Evolutionary conservation across 2,797 vertebrate genomes (phyloP).

Genomic region (Trichosurus vulpecula): DNA sequence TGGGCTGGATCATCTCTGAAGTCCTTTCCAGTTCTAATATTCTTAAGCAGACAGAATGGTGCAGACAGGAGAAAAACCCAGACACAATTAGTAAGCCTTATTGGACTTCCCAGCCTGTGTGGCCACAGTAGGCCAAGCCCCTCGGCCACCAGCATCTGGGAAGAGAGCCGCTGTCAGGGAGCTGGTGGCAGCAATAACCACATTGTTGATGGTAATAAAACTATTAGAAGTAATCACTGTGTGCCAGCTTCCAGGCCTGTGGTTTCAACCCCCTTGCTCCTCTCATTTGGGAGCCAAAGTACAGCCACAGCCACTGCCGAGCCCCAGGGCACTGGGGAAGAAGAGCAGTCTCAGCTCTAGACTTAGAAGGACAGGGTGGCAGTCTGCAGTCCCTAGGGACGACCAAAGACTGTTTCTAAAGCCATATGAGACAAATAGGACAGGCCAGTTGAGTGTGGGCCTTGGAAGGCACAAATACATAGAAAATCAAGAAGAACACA

Average conservation of each 20-base stretch:
- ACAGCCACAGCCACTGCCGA: constrained; percentile 21
- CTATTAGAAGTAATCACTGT: constrained; percentile 28
- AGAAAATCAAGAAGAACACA: background rate
- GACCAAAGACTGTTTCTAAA: background rate
- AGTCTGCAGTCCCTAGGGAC: background rate
- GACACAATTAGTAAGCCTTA: constrained; percentile 1
- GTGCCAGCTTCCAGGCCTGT: constrained; percentile 50
- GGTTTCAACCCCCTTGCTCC: constrained; percentile 55
- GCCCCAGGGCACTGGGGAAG: constrained; percentile 25
- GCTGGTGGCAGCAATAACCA: constrained; percentile 41
- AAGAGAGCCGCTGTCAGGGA: constrained; percentile 2
- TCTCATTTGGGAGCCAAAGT: constrained; percentile 29
- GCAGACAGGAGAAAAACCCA: constrained; percentile 29
- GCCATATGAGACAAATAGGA: background rate
- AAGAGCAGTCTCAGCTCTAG: constrained; percentile 6
- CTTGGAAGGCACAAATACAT: background rate
- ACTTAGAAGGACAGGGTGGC: background rate
- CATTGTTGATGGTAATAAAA: constrained; percentile 58
- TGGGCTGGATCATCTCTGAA: background rate
- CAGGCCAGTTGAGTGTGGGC: background rate
- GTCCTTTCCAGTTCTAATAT: background rate
- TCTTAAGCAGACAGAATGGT: background rate
- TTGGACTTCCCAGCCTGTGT: constrained; percentile 23
- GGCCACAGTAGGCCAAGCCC: constrained; percentile 47
- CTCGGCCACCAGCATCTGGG: constrained; percentile 42